These are phyloP conservation scores for Salminus brasiliensis DNA, from an alignment of 2,113 vertebrate genomes.

Conservation along the genomic window DNA sequence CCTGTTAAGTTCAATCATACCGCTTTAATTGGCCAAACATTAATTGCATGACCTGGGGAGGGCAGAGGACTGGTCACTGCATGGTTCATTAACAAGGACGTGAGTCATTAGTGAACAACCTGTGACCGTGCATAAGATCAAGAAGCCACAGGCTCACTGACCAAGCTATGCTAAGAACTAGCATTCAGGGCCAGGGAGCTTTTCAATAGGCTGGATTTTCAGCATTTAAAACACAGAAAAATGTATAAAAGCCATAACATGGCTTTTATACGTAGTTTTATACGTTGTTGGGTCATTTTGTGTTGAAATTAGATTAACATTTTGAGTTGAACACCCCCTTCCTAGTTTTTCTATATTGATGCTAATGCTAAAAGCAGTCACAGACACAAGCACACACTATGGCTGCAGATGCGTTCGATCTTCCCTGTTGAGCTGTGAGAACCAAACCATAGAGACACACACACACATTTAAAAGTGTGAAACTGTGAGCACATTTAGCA, in stretches of 20 bases:
- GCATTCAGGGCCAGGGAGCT: no score
- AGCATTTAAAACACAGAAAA: no score
- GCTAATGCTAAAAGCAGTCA: neutral
- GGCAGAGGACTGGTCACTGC: slow-evolving; percentile 35
- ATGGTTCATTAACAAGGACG: slow-evolving; percentile 10
- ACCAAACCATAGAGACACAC: neutral
- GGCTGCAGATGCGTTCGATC: no score
- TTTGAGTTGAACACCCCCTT: no score
- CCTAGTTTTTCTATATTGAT: neutral
- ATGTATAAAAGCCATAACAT: no score
- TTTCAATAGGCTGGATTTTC: no score
- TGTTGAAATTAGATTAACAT: no score
- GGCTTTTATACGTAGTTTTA: no score
- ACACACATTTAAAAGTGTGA: neutral
- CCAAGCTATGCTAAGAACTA: neutral
- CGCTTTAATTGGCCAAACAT: slow-evolving; percentile 36
- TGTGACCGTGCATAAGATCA: slow-evolving; percentile 52
- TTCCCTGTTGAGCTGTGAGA: neutral
- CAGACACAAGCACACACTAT: no score
- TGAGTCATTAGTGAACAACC: slow-evolving; percentile 35
- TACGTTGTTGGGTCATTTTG: no score
- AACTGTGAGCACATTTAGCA: neutral
- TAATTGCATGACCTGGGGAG: slow-evolving; percentile 54
- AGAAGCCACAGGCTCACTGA: neutral
- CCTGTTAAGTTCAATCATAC: slow-evolving; percentile 51